Evolutionary conservation across 2,113 vertebrate species (phyloP), one percentile per base, ranked within the genome.

Genomic region (Plecturocebus donacophilus): DNA sequence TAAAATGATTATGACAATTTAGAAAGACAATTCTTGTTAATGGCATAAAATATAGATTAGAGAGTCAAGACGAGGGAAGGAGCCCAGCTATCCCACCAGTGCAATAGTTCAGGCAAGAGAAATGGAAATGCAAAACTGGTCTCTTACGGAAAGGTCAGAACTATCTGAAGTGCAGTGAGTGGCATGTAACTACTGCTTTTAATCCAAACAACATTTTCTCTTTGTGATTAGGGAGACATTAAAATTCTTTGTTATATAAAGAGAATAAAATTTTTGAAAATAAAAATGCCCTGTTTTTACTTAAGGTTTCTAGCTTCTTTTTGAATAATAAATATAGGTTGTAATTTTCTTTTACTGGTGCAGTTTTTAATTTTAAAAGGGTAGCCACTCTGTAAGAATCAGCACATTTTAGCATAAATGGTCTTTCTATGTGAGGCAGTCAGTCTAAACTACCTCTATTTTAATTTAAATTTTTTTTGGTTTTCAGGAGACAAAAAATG

Each of bases 281-380:
- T n/a, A 87, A 73, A 92, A 92, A 30, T 71, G 35, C 17, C 79
- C 30, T 20, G 0, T 77, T 96, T 90, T 90, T 25, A 80, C 52
- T 66, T 84, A 66, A 70, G 27, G 8, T 92, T 81, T 91, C 16
- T 83, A 80, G 42, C 32, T 4, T 90, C 56, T 85, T 94, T 92
- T 92, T 27, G 94, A 84, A 81, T 91, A 49, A 47, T 64, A 95
- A 90, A 96, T 64, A 64, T 82, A 52, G 21, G 8, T 90, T 87
- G 25, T 84, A 73, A 82, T 92, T 90, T 94, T 94, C 87, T 80
- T 89, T 61, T 27, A 87, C 23, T 88, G 35, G 71, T 90, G 10
- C 11, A 54, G 5, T 91, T 95, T 90, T 97, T 49, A 88, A 94
- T 96, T 97, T 96, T 97, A 35, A 94, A 96, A 77, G 40, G 64